Percentiles rank a stretch among this genome's conserved stretches.
Conservation (phyloP, 2,797 vertebrate genomes). For the Lepus townsendii region DNA sequence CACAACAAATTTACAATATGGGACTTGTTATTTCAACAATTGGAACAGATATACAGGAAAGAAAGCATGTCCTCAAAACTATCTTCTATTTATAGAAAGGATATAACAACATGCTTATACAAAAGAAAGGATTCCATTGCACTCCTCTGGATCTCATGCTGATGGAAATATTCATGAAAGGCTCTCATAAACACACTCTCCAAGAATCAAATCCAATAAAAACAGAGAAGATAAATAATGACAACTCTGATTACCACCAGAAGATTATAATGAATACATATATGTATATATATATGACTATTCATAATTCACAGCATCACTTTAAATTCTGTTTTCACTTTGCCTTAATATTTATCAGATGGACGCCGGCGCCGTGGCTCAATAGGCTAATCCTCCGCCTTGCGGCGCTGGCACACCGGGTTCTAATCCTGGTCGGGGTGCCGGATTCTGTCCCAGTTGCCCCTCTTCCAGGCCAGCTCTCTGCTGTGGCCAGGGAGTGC, state of each 20-base stretch:
- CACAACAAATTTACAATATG: not conserved
- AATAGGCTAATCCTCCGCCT: too few species aligned
- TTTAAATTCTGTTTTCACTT: not conserved
- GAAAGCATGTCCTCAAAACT: not conserved
- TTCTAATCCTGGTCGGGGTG: too few species aligned
- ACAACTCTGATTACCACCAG: not conserved
- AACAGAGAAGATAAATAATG: not conserved
- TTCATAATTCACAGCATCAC: not conserved
- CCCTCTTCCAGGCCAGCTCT: too few species aligned
- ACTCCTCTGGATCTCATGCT: not conserved
- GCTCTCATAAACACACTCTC: not conserved
- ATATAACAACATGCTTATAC: not conserved
- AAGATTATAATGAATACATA: not conserved
- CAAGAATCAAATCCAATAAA: not conserved
- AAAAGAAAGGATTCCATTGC: not conserved
- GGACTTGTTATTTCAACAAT: not conserved
- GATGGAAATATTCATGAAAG: not conserved
- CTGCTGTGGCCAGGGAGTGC: too few species aligned
- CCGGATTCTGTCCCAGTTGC: too few species aligned
- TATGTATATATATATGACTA: too few species aligned
- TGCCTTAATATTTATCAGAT: not conserved
- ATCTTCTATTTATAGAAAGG: not conserved
- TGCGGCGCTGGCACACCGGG: too few species aligned
- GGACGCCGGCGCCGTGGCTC: too few species aligned
- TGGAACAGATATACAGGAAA: not conserved